Evolutionary conservation across 1,140 invertebrate genomes (phyloP).

Genomic region (Drosophila littoralis): DNA sequence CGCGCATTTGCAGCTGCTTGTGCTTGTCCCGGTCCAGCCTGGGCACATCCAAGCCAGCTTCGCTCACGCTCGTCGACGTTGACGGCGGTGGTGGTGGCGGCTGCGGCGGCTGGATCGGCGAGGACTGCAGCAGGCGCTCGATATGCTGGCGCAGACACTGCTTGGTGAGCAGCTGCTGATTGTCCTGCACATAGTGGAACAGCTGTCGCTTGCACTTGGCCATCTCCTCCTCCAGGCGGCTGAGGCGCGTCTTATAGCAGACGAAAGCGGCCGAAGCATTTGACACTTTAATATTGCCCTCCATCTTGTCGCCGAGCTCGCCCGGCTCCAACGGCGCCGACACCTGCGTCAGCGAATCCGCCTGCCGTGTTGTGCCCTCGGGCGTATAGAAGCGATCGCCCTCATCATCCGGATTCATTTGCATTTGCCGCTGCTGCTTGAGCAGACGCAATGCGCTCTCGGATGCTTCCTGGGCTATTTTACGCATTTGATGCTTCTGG

Average conservation of each 20-base stretch:
- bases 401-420: background rate
- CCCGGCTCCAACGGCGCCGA: background rate
- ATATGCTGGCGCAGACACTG: constrained; percentile 42
- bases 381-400: constrained; percentile 25
- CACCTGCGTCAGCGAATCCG: background rate
- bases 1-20: constrained; percentile 48
- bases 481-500: constrained; percentile 2
- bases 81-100: background rate
- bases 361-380: background rate
- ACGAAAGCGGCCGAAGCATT: constrained; percentile 7
- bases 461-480: background rate
- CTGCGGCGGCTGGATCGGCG: background rate
- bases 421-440: background rate
- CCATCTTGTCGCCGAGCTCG: background rate
- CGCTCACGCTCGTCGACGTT: constrained; percentile 7
- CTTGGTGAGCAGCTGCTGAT: constrained; percentile 51
- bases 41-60: constrained; percentile 19
- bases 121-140: constrained; percentile 29
- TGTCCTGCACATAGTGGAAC: constrained; percentile 52
- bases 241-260: constrained; percentile 51
- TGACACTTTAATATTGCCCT: background rate
- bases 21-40: constrained; percentile 41
- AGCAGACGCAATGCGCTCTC: background rate
- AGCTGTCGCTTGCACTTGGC: constrained; percentile 64
- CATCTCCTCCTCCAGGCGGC: constrained; percentile 58